A percentile compares a stretch with the other conserved stretches of the same genome.
Evolutionary conservation across 2,888 invertebrate species (phyloP).

Genomic region (Phortica magna): DNA sequence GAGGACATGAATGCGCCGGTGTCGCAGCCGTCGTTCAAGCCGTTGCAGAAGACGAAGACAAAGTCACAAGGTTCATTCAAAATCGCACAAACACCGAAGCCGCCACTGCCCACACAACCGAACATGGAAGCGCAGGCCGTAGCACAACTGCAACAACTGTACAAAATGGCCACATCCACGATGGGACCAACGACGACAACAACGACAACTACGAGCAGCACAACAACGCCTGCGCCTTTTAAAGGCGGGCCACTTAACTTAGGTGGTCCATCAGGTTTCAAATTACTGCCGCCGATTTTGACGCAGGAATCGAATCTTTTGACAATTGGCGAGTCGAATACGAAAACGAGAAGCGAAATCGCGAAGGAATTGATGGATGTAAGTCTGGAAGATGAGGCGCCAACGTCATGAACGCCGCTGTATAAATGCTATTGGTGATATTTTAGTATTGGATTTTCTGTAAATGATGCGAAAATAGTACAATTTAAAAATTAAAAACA

Average conservation of each 20-base stretch:
- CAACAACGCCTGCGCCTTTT: slow-evolving; percentile 37
- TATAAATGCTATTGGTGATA: background rate
- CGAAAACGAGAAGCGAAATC: slow-evolving; percentile 79
- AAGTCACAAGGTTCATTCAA: slow-evolving; percentile 30
- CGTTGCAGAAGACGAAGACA: slow-evolving; percentile 35
- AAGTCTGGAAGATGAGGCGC: slow-evolving; percentile 76
- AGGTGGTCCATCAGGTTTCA: slow-evolving; percentile 52
- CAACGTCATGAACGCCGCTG: background rate
- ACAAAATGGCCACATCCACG: slow-evolving; percentile 70
- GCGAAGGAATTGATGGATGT: slow-evolving; percentile 82
- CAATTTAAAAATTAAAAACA: too few species aligned
- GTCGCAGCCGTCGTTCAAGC: slow-evolving; percentile 21
- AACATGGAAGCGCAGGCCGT: slow-evolving; percentile 77
- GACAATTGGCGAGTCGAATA: slow-evolving; percentile 41
- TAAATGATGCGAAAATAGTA: too few species aligned
- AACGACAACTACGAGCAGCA: background rate
- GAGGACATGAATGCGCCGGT: slow-evolving; percentile 77
- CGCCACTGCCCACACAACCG: slow-evolving; percentile 77
- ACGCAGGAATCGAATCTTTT: slow-evolving; percentile 47
- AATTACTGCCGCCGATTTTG: slow-evolving; percentile 54
- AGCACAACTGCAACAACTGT: slow-evolving; percentile 75
- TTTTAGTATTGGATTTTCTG: slow-evolving; percentile 4
- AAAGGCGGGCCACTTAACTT: slow-evolving; percentile 42
- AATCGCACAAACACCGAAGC: slow-evolving; percentile 54
- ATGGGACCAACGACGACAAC: slow-evolving; percentile 67